Evolutionary conservation across 2,888 invertebrate species (phyloP).

Genomic region (Julus scandinavius): DNA sequence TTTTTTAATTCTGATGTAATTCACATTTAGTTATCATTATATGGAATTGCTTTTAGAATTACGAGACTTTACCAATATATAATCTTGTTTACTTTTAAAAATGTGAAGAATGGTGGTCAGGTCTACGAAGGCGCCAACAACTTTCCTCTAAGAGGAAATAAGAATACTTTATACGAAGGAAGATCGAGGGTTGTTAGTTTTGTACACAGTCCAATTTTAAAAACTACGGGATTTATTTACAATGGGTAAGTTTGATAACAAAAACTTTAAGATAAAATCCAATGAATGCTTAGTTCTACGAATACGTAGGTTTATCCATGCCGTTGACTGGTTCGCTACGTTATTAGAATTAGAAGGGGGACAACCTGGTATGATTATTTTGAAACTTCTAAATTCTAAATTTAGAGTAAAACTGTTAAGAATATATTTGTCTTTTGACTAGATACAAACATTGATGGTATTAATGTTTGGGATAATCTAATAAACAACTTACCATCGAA

Average conservation of each 20-base stretch:
- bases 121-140: constrained; percentile 51
- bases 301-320: constrained; percentile 65
- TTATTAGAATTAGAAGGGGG: constrained; percentile 65
- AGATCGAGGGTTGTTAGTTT: constrained; percentile 52
- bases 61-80: background rate
- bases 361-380: constrained; percentile 58
- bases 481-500: constrained; percentile 59
- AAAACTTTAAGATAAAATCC: too few species aligned
- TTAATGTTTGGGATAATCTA: constrained; percentile 64
- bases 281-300: too few species aligned
- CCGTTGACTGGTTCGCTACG: constrained; percentile 68
- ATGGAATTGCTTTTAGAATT: background rate
- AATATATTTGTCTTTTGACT: background rate
- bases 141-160: constrained; percentile 54
- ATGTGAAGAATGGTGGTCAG: constrained; percentile 55
- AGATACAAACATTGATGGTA: constrained; percentile 63
- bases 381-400: background rate
- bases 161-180: constrained; percentile 55
- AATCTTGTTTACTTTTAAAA: background rate
- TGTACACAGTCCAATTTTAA: constrained; percentile 54
- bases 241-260: constrained; percentile 51
- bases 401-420: background rate
- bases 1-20: constrained; percentile 53
- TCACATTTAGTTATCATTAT: background rate
- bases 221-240: constrained; percentile 55